phyloP scores from a whole-genome alignment of 37 sponge, comb jelly and placozoan species.

The Hormiphora californensis region DNA sequence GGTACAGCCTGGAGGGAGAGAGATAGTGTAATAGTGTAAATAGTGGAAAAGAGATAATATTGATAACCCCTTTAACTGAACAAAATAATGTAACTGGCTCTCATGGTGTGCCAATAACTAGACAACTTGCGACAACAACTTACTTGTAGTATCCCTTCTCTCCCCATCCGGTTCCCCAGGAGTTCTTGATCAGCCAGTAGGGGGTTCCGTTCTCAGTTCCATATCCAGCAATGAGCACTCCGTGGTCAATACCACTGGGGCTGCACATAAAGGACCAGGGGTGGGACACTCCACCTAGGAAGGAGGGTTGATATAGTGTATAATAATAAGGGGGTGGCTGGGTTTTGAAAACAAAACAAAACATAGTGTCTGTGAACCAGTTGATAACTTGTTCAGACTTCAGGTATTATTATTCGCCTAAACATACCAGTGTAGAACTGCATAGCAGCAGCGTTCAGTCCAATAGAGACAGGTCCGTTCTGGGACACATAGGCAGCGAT shows the following conservation, averaged over 20 bases:
- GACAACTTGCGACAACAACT: too few species aligned
- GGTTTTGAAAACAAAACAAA: neutral
- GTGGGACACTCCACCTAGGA: constrained; percentile 6
- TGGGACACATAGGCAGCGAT: constrained; percentile 9
- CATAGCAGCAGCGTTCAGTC: constrained; percentile 54
- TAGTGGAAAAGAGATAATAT: neutral
- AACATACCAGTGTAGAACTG: constrained; percentile 51
- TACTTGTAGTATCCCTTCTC: constrained; percentile 55
- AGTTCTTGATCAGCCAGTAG: constrained; percentile 69
- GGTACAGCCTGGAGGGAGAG: neutral
- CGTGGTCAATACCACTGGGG: constrained; percentile 24
- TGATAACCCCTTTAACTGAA: too few species aligned
- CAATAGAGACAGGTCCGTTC: constrained; percentile 55
- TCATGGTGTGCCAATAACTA: too few species aligned
- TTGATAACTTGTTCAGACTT: neutral
- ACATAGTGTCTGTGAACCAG: too few species aligned
- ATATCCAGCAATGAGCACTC: constrained; percentile 21
- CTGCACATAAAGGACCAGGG: neutral
- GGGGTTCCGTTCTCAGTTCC: constrained; percentile 51
- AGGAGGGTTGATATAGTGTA: neutral
- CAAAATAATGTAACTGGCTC: too few species aligned
- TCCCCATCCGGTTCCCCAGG: constrained; percentile 39
- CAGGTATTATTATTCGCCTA: too few species aligned
- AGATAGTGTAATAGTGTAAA: neutral
- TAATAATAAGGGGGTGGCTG: neutral